These are phyloP conservation scores for Muscicapa striata DNA, from an alignment of 2,797 vertebrate genomes.

Conservation along the genomic window DNA sequence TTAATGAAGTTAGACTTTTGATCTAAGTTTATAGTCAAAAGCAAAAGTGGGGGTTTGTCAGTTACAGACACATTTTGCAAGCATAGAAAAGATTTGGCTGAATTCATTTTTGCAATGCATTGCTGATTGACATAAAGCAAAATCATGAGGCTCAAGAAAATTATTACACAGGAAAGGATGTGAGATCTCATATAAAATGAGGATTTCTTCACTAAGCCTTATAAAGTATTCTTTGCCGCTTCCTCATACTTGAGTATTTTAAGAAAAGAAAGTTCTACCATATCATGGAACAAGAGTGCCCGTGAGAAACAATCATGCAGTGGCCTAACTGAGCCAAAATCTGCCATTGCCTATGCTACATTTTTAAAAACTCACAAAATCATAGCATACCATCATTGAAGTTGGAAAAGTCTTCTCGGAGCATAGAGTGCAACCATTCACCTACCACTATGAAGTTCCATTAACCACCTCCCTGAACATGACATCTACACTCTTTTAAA, in stretches of 20 bases:
- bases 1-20: neutral
- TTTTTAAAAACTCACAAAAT: neutral
- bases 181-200: neutral
- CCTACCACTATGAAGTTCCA: neutral
- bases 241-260: neutral
- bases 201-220: neutral
- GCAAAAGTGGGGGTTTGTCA: accelerated
- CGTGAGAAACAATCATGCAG: neutral
- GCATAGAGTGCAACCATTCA: neutral
- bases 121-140: neutral
- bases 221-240: neutral
- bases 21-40: neutral
- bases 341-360: neutral
- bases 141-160: neutral
- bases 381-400: too few species aligned
- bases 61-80: neutral
- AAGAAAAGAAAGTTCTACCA: neutral
- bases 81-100: neutral
- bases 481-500: neutral
- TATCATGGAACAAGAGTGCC: neutral
- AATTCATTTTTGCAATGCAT: neutral
- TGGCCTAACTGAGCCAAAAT: neutral
- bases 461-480: neutral
- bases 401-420: neutral
- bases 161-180: neutral